Evolutionary conservation across 2,888 invertebrate genomes (phyloP), one percentile per base, ranked within the genome.

Genomic region (Habrosyne pyritoides): DNA sequence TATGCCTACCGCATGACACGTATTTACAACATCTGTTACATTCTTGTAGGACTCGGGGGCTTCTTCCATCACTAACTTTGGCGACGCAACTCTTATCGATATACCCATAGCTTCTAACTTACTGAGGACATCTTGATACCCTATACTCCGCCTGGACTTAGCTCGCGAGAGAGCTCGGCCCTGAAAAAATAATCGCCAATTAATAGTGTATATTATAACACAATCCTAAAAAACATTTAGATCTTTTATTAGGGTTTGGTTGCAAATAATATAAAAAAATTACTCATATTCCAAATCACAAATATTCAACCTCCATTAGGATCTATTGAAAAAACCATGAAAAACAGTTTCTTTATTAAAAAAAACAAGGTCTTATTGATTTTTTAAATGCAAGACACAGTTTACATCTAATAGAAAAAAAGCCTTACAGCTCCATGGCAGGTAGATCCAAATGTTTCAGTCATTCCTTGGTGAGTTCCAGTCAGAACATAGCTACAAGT

Each of bases 21-120:
- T 99, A 84, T 99, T 95, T 0, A 99, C 99, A 8, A 99, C 99
- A 93, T 99, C 99, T 0, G 99, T 99, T 0, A 99, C 99, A 93
- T 99, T 98, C 91, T 99, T 99, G 87, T 99, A 99, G 0, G 99
- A 99, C 80, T 99, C 99, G 0, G 99, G 99, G 4, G 99, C 98
- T 93, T 99, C 99, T 91, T 99, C 99, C 99, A 99, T 99, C 0
- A 99, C 99, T 59, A 99, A 91, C 89, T 99, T 99, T 0, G 99
- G 99, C 10, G 99, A 99, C 8, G 99, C 99, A 0, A 99, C 98
- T 79, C 99, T 94, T 66, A 99, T 99, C 2, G 98, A 96, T 72
- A 99, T 99, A 26, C 98, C 98, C 91, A 95, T 94, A 53, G 94
- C 92, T 64, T 98, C 95, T 60, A 99, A 87, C 81, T 97, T 97